Evolutionary conservation across 2,888 invertebrate genomes (phyloP).

Genomic region (Serrognathus titanus): DNA sequence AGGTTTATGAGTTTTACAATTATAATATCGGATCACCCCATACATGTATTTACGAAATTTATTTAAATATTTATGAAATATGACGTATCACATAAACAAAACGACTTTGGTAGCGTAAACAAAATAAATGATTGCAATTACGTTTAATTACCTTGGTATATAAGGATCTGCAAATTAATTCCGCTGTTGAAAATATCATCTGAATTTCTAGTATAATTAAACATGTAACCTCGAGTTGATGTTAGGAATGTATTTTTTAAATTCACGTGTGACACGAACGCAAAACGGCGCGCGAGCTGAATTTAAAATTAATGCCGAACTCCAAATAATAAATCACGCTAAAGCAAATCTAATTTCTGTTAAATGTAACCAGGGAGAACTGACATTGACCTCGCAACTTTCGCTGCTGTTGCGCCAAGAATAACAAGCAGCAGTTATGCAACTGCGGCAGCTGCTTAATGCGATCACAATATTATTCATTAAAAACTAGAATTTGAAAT

Average conservation of each 20-base stretch:
- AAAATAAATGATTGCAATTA: too few species aligned
- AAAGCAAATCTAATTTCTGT: conserved; percentile 10
- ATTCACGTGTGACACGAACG: neutral
- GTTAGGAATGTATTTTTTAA: neutral
- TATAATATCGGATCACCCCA: too few species aligned
- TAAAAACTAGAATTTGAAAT: conserved; percentile 12
- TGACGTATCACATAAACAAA: too few species aligned
- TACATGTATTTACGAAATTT: too few species aligned
- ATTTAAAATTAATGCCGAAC: conserved; percentile 3
- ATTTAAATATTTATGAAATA: too few species aligned
- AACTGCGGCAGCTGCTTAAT: conserved; percentile 22
- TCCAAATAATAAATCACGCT: neutral
- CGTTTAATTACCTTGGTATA: too few species aligned
- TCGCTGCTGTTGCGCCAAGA: conserved; percentile 21
- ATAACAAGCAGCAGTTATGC: conserved; percentile 22
- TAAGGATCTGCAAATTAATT: too few species aligned
- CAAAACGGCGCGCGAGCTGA: neutral
- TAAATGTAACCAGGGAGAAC: conserved; percentile 10
- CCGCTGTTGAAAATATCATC: too few species aligned
- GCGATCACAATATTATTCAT: conserved; percentile 20
- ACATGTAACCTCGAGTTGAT: too few species aligned
- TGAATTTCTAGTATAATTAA: too few species aligned
- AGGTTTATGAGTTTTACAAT: too few species aligned
- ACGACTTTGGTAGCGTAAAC: too few species aligned
- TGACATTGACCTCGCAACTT: conserved; percentile 23